Evolutionary conservation across 2,888 invertebrate genomes (phyloP).

Genomic region (Drosophila infuscata): DNA sequence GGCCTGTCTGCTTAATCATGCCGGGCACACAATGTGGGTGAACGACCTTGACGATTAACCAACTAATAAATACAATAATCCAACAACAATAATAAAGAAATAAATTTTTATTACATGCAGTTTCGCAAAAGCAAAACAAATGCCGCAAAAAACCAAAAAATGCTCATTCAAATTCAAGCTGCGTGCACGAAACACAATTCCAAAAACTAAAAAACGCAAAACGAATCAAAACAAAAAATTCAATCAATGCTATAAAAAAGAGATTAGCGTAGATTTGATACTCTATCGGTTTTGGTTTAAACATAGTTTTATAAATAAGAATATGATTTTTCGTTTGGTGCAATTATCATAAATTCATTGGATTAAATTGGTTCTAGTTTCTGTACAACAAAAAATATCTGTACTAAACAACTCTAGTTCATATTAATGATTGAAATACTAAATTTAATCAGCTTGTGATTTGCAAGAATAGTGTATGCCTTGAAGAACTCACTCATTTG

Average conservation of each 20-base stretch:
- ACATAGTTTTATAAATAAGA: background rate
- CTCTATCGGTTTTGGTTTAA: background rate
- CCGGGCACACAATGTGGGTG: conserved; percentile 71
- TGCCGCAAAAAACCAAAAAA: conserved; percentile 41
- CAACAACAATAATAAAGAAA: conserved; percentile 30
- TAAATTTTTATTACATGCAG: conserved; percentile 52
- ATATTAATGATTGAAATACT: background rate
- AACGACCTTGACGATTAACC: conserved; percentile 73
- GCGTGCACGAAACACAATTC: conserved; percentile 40
- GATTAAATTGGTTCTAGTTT: background rate
- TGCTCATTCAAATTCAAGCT: conserved; percentile 54
- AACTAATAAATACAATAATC: conserved; percentile 63
- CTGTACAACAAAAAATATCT: background rate
- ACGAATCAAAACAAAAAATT: conserved; percentile 52
- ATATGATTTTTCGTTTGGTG: background rate
- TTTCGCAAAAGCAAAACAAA: conserved; percentile 67
- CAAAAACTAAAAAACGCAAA: conserved; percentile 45
- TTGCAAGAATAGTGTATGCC: background rate
- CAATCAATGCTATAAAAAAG: conserved; percentile 24
- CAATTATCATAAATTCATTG: background rate
- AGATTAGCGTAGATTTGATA: conserved; percentile 6
- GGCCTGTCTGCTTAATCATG: conserved; percentile 41
- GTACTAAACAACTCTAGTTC: background rate
- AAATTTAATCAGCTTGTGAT: background rate
- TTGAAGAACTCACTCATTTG: background rate